A percentile compares a stretch with the other conserved stretches of the same genome.
phyloP scores from a whole-genome alignment of 2,113 vertebrate species.

The Dicaeum eximium region DNA sequence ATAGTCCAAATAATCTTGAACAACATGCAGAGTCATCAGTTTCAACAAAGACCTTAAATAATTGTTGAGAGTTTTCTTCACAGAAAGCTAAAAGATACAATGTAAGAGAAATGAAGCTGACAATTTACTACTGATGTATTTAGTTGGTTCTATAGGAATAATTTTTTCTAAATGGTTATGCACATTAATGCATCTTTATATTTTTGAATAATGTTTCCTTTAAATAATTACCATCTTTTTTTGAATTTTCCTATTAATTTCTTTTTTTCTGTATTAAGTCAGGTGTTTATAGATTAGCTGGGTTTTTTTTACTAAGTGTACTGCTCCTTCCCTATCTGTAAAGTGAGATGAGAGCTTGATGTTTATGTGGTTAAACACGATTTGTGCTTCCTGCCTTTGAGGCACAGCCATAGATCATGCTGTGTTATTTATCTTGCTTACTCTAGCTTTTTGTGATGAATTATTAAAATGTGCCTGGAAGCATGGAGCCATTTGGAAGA shows the following conservation, averaged over 20 bases:
- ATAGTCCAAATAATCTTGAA: not conserved
- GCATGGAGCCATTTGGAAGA: not conserved
- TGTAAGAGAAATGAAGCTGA: not conserved
- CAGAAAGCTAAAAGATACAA: not conserved
- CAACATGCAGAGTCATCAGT: not conserved
- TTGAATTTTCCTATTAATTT: not conserved
- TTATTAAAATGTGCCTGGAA: constrained; percentile 53
- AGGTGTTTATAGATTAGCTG: not conserved
- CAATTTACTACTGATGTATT: not conserved
- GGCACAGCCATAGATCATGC: constrained; percentile 8
- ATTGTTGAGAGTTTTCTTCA: not conserved
- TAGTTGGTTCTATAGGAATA: not conserved
- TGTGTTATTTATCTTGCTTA: constrained; percentile 42
- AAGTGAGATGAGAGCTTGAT: not conserved
- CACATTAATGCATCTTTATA: not conserved
- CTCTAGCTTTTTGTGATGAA: constrained; percentile 34
- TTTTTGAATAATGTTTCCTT: not conserved
- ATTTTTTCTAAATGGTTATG: not conserved
- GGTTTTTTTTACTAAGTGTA: not conserved
- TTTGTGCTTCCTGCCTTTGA: constrained; percentile 47
- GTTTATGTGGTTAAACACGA: constrained; percentile 38
- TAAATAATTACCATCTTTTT: not conserved
- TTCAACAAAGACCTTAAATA: not conserved
- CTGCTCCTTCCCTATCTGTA: not conserved
- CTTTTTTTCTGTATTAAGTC: not conserved